Conservation (phyloP, 2,888 invertebrate species). For the Drosophila gaucha region DNA sequence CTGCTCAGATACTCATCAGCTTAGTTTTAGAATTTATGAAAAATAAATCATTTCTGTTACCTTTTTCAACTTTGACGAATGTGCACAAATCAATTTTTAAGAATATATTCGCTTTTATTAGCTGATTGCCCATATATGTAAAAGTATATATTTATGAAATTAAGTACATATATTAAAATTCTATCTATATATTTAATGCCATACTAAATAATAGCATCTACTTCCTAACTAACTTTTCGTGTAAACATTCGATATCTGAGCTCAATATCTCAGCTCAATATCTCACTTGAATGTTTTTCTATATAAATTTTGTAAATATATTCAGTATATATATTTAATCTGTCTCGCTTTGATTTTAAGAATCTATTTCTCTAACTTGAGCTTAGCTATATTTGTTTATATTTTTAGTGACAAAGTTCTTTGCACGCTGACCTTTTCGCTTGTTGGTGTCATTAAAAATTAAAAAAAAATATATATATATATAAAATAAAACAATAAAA, state of each 20-base stretch:
- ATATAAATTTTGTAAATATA: too few species aligned
- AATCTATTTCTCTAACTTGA: neutral
- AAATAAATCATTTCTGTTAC: neutral
- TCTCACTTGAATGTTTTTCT: too few species aligned
- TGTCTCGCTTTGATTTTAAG: too few species aligned
- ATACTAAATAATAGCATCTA: too few species aligned
- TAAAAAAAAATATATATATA: constrained; percentile 11
- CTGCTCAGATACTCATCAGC: constrained; percentile 1
- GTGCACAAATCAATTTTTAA: too few species aligned
- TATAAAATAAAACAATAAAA: constrained; percentile 27
- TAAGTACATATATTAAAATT: too few species aligned
- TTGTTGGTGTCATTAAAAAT: constrained; percentile 22
- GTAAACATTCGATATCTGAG: too few species aligned
- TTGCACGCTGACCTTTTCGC: constrained; percentile 60
- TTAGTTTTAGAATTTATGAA: neutral
- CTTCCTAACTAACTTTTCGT: too few species aligned
- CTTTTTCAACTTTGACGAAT: neutral
- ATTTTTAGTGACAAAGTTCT: constrained; percentile 45
- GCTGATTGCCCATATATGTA: neutral
- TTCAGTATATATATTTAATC: too few species aligned
- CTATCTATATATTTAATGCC: too few species aligned
- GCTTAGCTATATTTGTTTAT: constrained; percentile 1
- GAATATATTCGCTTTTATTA: neutral
- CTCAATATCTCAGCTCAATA: too few species aligned
- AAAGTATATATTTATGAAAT: too few species aligned